A percentile compares a stretch with the other conserved stretches of the same genome.
phyloP scores from a whole-genome alignment of 2,113 vertebrate genomes.

The Nyctibius bracteatus region DNA sequence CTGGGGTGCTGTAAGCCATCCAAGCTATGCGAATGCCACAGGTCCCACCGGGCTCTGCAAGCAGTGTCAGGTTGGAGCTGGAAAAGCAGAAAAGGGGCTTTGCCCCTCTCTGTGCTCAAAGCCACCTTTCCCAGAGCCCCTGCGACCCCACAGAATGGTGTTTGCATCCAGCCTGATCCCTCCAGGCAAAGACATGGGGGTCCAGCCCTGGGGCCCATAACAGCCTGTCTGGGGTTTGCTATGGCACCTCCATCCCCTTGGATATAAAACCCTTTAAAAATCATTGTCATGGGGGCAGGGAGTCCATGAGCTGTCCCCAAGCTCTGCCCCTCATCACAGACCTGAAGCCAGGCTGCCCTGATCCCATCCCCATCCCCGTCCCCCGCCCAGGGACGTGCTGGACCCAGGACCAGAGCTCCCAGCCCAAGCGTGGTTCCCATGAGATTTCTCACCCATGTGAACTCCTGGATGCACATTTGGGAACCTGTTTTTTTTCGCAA shows the following conservation, averaged over 20 bases:
- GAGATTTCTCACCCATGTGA: not conserved
- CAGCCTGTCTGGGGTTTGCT: not conserved
- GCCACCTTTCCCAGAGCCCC: not conserved
- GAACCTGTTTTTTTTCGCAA: not conserved
- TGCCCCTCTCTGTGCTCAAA: not conserved
- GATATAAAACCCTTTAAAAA: not conserved
- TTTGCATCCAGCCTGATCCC: not conserved
- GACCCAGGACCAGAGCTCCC: not conserved
- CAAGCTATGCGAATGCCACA: not conserved
- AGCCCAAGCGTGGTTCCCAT: not conserved
- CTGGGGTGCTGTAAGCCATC: not conserved
- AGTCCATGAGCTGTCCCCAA: not conserved
- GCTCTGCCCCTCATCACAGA: not conserved
- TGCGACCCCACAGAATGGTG: not conserved
- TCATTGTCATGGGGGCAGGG: not conserved
- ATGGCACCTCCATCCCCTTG: not conserved
- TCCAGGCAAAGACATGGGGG: accelerated
- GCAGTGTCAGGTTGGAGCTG: not conserved
- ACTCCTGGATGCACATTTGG: not conserved
- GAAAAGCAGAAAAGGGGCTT: not conserved
- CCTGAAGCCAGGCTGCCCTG: not conserved
- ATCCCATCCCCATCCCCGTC: not conserved
- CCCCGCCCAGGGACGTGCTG: not conserved
- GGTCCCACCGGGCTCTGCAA: not conserved
- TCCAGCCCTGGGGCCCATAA: not conserved